Evolutionary conservation across 2,113 vertebrate species (phyloP).

Genomic region (Nothoprocta perdicaria): DNA sequence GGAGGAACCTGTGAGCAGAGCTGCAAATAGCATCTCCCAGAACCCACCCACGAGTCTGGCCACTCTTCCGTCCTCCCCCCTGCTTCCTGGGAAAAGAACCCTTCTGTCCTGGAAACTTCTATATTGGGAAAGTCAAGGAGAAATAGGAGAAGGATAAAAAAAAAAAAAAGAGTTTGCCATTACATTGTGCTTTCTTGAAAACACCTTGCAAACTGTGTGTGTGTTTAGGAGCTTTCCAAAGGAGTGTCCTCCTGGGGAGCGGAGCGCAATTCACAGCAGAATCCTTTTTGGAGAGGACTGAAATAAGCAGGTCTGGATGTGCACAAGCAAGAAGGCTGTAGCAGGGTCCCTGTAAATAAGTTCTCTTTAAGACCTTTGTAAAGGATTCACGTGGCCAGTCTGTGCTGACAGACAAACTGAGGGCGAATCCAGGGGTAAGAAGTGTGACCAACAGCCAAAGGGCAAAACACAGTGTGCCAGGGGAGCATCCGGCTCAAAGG

Average conservation of each 20-base stretch:
- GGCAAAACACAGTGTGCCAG: neutral
- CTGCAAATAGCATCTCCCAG: neutral
- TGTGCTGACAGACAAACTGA: neutral
- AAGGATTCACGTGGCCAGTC: neutral
- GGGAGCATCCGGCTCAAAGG: neutral
- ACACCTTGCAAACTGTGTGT: fast-evolving
- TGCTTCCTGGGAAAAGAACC: neutral
- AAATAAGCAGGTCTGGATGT: neutral
- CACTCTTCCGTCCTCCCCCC: neutral
- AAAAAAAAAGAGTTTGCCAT: neutral
- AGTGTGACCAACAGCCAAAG: neutral
- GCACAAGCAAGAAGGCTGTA: neutral
- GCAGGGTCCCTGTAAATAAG: neutral
- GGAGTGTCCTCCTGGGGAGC: neutral
- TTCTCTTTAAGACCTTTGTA: neutral
- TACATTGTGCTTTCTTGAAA: neutral
- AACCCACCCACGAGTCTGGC: neutral
- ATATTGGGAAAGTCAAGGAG: neutral
- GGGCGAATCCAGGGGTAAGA: too few relatives aligned
- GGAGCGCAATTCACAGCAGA: neutral
- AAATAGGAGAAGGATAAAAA: neutral
- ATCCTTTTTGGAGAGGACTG: neutral
- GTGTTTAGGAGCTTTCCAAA: neutral
- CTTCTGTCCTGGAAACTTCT: neutral
- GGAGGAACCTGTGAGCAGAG: neutral